Conservation (phyloP, 2,113 vertebrate species). For the zebrafish (Danio rerio) region DNA sequence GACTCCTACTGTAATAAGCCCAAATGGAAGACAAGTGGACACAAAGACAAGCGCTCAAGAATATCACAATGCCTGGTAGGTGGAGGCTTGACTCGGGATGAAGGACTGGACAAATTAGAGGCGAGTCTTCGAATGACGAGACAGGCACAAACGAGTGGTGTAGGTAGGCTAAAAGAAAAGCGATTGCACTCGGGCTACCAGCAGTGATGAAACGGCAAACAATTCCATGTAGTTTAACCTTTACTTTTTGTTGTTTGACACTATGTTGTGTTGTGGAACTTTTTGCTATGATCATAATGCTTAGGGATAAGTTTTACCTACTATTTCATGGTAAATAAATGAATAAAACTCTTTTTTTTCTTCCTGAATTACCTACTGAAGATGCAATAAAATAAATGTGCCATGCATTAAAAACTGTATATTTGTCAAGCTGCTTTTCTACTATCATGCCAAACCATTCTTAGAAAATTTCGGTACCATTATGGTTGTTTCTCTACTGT, state of each 20-base stretch:
- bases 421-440: no score
- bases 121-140: conserved; percentile 34
- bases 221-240: background rate
- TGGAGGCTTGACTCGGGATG: conserved; percentile 24
- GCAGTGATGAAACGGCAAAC: background rate
- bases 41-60: conserved; percentile 18
- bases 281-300: no score
- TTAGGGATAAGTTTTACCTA: no score
- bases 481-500: no score
- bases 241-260: background rate
- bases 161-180: background rate
- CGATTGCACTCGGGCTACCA: background rate
- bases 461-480: no score
- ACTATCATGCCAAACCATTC: no score
- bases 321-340: no score
- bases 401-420: no score
- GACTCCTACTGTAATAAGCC: conserved; percentile 32
- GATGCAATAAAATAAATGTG: no score
- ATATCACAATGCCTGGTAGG: conserved; percentile 16
- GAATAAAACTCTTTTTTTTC: no score
- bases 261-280: no score
- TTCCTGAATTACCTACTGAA: no score
- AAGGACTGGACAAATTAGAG: conserved; percentile 39
- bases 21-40: conserved; percentile 33
- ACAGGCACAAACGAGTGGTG: conserved; percentile 15